Percentiles rank a stretch among this genome's conserved stretches.
Evolutionary conservation across 2,888 invertebrate species (phyloP).

Genomic region (Volucella inflata): DNA sequence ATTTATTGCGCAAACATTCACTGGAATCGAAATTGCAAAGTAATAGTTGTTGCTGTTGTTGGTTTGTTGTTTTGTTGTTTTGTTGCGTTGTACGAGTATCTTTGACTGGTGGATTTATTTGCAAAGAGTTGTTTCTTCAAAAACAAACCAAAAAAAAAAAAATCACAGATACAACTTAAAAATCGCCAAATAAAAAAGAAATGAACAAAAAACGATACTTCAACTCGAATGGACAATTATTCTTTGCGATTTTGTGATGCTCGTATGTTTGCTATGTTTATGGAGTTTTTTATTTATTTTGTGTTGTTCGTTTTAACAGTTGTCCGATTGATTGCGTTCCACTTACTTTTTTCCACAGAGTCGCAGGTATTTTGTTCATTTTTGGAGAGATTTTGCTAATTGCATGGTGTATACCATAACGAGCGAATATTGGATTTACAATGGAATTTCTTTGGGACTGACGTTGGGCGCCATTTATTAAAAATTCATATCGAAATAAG

Average conservation of each 20-base stretch:
- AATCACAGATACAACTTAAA: background rate
- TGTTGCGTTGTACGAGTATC: background rate
- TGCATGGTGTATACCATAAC: no score
- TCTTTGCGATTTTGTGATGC: background rate
- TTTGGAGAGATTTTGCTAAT: no score
- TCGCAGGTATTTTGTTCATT: no score
- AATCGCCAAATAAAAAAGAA: background rate
- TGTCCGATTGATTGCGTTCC: conserved; percentile 19
- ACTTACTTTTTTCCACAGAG: conserved; percentile 1
- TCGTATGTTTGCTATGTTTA: background rate
- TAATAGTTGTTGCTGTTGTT: conserved; percentile 46
- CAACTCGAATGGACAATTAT: conserved; percentile 47
- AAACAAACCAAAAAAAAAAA: conserved; percentile 8
- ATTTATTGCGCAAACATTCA: conserved; percentile 72
- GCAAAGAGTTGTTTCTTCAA: conserved; percentile 9
- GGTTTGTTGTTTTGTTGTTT: background rate
- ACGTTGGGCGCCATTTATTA: conserved; percentile 9
- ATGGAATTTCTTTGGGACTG: no score
- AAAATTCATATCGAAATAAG: background rate
- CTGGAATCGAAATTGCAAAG: conserved; percentile 63
- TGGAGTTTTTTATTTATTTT: background rate
- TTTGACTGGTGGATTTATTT: conserved; percentile 21
- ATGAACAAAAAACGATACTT: conserved; percentile 2
- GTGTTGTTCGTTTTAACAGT: background rate
- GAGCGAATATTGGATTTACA: no score